phyloP scores from a whole-genome alignment of 2,113 vertebrate genomes.

The Cebidichthys violaceus region DNA sequence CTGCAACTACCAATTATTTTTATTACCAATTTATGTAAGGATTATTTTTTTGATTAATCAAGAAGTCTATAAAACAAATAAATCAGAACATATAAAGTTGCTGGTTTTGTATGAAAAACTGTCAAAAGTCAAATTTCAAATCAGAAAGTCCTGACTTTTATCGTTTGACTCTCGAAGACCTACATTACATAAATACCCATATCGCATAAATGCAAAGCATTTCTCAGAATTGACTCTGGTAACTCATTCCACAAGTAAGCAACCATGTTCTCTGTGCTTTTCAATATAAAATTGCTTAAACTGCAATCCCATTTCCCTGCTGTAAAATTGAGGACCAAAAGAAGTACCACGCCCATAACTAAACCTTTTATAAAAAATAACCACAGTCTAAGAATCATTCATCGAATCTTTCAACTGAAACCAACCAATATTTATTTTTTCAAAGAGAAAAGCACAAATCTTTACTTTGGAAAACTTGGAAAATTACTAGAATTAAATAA shows the following conservation, averaged over 20 bases:
- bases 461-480: no score
- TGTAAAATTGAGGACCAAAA: neutral
- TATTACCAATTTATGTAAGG: no score
- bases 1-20: no score
- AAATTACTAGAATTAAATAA: no score
- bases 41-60: no score
- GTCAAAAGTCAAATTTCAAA: no score
- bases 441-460: no score
- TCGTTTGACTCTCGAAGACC: constrained; percentile 13
- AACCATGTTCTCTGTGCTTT: neutral
- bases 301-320: neutral
- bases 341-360: neutral
- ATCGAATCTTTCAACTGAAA: neutral
- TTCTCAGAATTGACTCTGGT: neutral
- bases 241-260: constrained; percentile 1
- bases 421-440: neutral
- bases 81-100: no score
- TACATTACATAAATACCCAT: neutral
- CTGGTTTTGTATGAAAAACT: no score
- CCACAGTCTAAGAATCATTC: neutral
- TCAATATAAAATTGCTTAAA: neutral
- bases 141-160: no score
- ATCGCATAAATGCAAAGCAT: neutral
- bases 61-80: no score
- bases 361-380: neutral